Evolutionary conservation across 2,888 invertebrate species (phyloP).

Genomic region (Xanthia icteritia): DNA sequence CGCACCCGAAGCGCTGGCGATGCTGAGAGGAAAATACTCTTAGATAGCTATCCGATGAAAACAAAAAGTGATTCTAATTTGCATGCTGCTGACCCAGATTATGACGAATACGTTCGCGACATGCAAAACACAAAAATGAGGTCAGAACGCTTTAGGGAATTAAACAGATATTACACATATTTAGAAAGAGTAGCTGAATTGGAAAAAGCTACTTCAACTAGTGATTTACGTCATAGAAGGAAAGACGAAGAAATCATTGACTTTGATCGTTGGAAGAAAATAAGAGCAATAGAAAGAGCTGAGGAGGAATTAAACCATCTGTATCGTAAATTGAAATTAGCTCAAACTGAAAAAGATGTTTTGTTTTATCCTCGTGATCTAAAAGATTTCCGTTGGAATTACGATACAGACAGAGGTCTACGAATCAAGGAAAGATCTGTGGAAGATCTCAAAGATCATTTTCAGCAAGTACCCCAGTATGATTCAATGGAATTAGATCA

Average conservation of each 20-base stretch:
- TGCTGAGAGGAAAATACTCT: slow-evolving; percentile 83
- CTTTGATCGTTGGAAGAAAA: slow-evolving; percentile 96
- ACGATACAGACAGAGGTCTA: slow-evolving; percentile 93
- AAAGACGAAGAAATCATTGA: slow-evolving; percentile 95
- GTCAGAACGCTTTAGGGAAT: slow-evolving; percentile 95
- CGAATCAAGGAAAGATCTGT: slow-evolving; percentile 96
- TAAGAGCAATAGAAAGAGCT: slow-evolving; percentile 94
- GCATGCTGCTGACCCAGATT: slow-evolving; percentile 90
- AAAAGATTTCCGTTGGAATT: slow-evolving; percentile 94
- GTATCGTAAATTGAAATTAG: slow-evolving; percentile 93
- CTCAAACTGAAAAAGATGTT: slow-evolving; percentile 95
- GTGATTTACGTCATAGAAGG: slow-evolving; percentile 93
- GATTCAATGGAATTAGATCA: slow-evolving; percentile 85
- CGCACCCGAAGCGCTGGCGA: slow-evolving; percentile 93
- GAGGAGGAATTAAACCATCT: slow-evolving; percentile 95
- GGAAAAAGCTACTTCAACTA: slow-evolving; percentile 93
- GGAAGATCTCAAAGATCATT: slow-evolving; percentile 95
- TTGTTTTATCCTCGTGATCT: slow-evolving; percentile 94
- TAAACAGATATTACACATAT: slow-evolving; percentile 96
- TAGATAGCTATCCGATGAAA: slow-evolving; percentile 69
- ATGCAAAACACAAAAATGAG: slow-evolving; percentile 92
- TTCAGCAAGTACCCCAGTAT: slow-evolving; percentile 91
- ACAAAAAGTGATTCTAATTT: slow-evolving; percentile 84
- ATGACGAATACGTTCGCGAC: slow-evolving; percentile 92
- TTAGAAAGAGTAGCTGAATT: slow-evolving; percentile 96